These are phyloP conservation scores for Apodemus agrarius DNA, from an alignment of 2,797 vertebrate species.

Conservation along the genomic window DNA sequence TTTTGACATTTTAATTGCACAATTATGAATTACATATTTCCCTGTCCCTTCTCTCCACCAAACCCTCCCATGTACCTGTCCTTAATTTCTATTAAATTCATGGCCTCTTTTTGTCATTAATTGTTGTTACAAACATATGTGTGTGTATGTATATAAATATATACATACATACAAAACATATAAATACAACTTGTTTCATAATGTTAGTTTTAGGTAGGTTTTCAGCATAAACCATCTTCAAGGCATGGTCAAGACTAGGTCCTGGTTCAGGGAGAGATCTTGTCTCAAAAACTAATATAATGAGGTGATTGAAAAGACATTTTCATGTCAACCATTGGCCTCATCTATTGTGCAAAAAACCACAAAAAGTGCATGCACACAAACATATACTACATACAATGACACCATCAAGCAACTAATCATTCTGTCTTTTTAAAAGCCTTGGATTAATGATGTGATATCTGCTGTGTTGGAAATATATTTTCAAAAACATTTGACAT, in stretches of 20 bases:
- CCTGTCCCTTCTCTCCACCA: too few species aligned
- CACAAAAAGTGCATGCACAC: neutral
- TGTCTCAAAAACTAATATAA: neutral
- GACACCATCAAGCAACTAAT: neutral
- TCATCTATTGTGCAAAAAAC: neutral
- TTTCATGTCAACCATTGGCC: neutral
- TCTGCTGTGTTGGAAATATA: slow-evolving; percentile 19
- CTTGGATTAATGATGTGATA: neutral
- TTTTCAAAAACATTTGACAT: slow-evolving; percentile 50
- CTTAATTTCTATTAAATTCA: neutral
- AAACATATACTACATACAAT: neutral
- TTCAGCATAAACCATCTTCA: neutral
- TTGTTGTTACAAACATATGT: neutral
- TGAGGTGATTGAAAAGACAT: neutral
- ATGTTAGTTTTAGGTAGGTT: too few species aligned
- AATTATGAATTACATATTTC: neutral
- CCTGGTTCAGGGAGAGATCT: neutral
- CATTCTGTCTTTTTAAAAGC: neutral
- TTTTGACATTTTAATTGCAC: neutral
- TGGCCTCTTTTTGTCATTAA: neutral
- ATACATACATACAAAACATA: too few species aligned
- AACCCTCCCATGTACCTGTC: neutral
- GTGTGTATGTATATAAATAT: too few species aligned
- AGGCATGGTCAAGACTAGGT: neutral
- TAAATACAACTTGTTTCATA: neutral